These are phyloP conservation scores for Aramus guarauna DNA, from an alignment of 2,113 vertebrate species.

Conservation along the genomic window DNA sequence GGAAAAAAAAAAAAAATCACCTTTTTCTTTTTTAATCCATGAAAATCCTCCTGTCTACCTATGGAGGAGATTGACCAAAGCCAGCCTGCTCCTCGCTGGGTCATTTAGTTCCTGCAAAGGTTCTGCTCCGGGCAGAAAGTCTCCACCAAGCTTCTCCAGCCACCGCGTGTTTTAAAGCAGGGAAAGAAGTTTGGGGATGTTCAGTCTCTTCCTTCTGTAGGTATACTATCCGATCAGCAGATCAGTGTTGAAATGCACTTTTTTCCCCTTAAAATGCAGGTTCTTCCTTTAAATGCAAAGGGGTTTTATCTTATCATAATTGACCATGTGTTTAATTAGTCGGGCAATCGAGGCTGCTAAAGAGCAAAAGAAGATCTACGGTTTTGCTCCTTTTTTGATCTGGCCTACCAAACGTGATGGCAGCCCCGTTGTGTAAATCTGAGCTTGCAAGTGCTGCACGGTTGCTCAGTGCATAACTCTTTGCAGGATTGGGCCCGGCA, in stretches of 20 bases:
- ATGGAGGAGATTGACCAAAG: background rate
- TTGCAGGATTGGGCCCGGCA: background rate
- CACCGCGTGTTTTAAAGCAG: rapidly evolving
- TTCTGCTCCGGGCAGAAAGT: background rate
- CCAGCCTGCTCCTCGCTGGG: background rate
- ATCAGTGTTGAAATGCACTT: background rate
- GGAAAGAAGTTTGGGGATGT: background rate
- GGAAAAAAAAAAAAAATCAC: background rate
- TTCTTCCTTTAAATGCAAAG: background rate
- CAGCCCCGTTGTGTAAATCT: background rate
- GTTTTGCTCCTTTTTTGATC: background rate
- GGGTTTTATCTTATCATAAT: background rate
- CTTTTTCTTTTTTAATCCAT: background rate
- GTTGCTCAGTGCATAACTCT: background rate
- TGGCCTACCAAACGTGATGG: background rate
- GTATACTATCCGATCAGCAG: background rate
- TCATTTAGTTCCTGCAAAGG: background rate
- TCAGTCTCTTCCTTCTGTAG: background rate
- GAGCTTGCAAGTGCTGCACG: background rate
- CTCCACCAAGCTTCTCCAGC: background rate
- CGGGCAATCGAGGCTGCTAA: background rate
- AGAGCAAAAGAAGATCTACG: background rate
- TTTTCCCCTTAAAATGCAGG: background rate
- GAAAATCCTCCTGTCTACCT: background rate
- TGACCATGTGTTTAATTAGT: background rate